Base-by-base conservation (phyloP, 2,797 vertebrate species). In the Neopelma chrysocephalum region DNA sequence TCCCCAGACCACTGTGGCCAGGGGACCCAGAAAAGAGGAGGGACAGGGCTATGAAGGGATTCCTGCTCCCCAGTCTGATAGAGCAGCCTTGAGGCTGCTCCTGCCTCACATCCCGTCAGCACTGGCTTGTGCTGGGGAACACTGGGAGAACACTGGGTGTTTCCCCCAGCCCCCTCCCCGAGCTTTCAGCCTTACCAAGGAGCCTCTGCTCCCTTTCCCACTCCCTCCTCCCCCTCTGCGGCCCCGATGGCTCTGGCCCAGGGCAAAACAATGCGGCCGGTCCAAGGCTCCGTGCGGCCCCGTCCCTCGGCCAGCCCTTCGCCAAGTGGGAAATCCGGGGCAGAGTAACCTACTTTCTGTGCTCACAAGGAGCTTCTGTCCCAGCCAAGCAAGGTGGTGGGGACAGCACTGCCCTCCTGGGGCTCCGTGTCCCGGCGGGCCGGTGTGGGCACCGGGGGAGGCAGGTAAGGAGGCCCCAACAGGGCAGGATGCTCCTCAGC, bases 361-460 rank as follows among this genome's bases (percentile, higher is more conserved):
- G 38, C 65, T 84, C 16, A 96, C 96, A 96, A 96, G 97, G 94
- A 95, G 90, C 96, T 61, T 97, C 96, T 97, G 96, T 96, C 93
- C 91, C 9, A 5, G 88, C 66, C 86, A 75, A 89, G 88, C 64
- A 76, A 87, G 87, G 94, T 82, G 95, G 32, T 0, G 12, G 78
- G 75, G 48, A n/a, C 13, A 42, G 58, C 18, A 6, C 68, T 79
- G 79, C 78, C 87, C 50, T 73, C 34, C 42, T 0, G 2, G 87
- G 83, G 76, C 68, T 82, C 8, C 1, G 10, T 18, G 62, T 58
- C 82, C 80, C 2, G 0, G 3, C 6, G 3, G 60, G 64, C 3
- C 3, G 34, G n/a, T 36, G n/a, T 50, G 58, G 79, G 65, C 34
- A 16, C 45, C 0, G 0, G 68, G 60, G 70, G 38, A 84, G 72